Percentiles rank a stretch among this genome's conserved stretches.
These are phyloP conservation scores for Urophycis tenuis DNA, from an alignment of 2,797 vertebrate genomes.

Conservation along the genomic window DNA sequence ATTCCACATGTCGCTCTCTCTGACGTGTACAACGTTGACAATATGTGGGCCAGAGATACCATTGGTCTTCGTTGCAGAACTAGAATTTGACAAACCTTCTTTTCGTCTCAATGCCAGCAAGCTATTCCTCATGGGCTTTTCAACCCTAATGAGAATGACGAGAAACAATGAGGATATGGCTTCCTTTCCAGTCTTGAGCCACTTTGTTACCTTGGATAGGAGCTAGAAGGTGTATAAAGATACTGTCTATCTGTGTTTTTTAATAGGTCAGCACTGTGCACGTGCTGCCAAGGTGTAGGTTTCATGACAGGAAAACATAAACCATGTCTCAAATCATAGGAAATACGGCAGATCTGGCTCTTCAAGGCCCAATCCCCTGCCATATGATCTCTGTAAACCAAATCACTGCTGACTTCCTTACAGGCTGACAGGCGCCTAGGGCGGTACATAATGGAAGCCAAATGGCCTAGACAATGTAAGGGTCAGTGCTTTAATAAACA, in stretches of 20 bases:
- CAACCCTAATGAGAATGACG: slow-evolving; percentile 66
- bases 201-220: slow-evolving; percentile 74
- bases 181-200: slow-evolving; percentile 76
- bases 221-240: slow-evolving; percentile 80
- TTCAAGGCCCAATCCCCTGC: slow-evolving; percentile 80
- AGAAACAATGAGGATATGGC: slow-evolving; percentile 76
- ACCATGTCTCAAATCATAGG: slow-evolving; percentile 80
- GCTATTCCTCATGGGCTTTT: background rate
- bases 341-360: slow-evolving; percentile 84
- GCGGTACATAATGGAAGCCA: slow-evolving; percentile 81
- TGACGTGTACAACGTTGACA: slow-evolving; percentile 7
- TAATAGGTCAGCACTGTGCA: slow-evolving; percentile 69
- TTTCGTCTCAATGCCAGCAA: background rate
- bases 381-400: slow-evolving; percentile 90
- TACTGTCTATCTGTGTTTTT: slow-evolving; percentile 77
- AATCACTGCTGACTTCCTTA: slow-evolving; percentile 79
- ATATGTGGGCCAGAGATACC: slow-evolving; percentile 10
- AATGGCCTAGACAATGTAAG: slow-evolving; percentile 79
- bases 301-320: slow-evolving; percentile 85
- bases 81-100: background rate
- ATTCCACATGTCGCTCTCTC: background rate
- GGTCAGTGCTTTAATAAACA: slow-evolving; percentile 1
- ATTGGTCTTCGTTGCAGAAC: background rate
- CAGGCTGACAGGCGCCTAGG: slow-evolving; percentile 79
- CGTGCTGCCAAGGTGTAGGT: slow-evolving; percentile 75